A percentile compares a stretch with the other conserved stretches of the same genome.
Conservation (phyloP, 2,113 vertebrate species). For the Butorides virescens region DNA sequence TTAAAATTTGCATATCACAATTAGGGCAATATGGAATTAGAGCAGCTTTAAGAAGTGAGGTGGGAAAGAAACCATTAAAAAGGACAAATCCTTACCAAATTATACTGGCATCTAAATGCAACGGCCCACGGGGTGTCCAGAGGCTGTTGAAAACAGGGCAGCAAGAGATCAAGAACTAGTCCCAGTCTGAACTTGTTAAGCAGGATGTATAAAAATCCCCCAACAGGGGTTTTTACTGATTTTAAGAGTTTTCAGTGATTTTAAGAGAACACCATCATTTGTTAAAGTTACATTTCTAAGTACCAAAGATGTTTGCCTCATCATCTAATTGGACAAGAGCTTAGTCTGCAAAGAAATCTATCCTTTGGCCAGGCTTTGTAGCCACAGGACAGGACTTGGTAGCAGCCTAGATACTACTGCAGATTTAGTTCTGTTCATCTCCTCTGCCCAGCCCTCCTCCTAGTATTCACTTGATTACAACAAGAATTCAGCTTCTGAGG, state of each 20-base stretch:
- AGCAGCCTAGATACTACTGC: neutral
- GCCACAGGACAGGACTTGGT: neutral
- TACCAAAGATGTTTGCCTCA: neutral
- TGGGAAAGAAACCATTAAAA: slow-evolving; percentile 46
- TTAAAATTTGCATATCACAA: slow-evolving; percentile 32
- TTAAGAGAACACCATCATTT: neutral
- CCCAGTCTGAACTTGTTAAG: neutral
- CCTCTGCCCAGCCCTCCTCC: neutral
- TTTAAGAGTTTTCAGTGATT: neutral
- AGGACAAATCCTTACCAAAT: slow-evolving; percentile 39
- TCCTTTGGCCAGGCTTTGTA: neutral
- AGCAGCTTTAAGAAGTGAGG: slow-evolving; percentile 6
- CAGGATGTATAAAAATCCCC: neutral
- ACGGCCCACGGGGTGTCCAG: neutral
- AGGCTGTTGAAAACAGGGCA: slow-evolving; percentile 34
- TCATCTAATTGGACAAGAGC: neutral
- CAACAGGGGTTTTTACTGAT: neutral
- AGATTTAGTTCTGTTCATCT: neutral
- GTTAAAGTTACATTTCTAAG: neutral
- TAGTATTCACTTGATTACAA: neutral
- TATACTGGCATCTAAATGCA: neutral
- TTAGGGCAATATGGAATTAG: slow-evolving; percentile 59
- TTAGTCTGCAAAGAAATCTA: neutral
- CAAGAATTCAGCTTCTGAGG: neutral
- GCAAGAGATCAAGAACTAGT: slow-evolving; percentile 1